Percentiles rank a stretch among this genome's conserved stretches.
phyloP scores from a whole-genome alignment of 1,140 invertebrate genomes.

The Wasmannia auropunctata region DNA sequence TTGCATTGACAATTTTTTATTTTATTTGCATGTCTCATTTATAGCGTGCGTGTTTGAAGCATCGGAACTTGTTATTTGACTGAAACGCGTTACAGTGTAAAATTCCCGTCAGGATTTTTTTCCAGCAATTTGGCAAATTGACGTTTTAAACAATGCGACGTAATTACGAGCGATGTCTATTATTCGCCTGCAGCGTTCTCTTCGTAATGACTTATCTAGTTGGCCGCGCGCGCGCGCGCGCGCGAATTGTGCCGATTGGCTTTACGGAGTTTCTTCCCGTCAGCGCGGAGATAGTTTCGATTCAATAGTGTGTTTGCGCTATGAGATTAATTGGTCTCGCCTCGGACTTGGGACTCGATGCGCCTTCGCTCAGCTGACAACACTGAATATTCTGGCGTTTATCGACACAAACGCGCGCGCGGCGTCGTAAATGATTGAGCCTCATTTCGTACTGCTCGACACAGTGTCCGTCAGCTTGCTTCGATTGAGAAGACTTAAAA shows the following conservation, averaged over 20 bases:
- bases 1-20: background rate
- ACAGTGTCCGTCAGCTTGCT: background rate
- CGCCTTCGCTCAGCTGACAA: conserved; percentile 21
- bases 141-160: background rate
- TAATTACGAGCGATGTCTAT: background rate
- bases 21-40: background rate
- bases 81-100: background rate
- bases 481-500: background rate
- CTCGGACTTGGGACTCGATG: conserved; percentile 54
- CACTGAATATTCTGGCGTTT: conserved; percentile 32
- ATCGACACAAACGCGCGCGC: conserved; percentile 43
- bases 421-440: conserved; percentile 10
- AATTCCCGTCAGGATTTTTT: background rate
- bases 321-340: conserved; percentile 49
- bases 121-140: background rate
- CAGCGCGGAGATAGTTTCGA: conserved; percentile 23
- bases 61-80: background rate
- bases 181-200: background rate
- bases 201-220: conserved; percentile 23
- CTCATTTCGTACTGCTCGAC: background rate
- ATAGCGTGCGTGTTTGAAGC: background rate
- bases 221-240: too few species aligned
- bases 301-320: conserved; percentile 32
- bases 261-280: conserved; percentile 38
- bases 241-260: conserved; percentile 9